phyloP scores from a whole-genome alignment of 1,140 invertebrate genomes.

The Condylostylus longicornis region DNA sequence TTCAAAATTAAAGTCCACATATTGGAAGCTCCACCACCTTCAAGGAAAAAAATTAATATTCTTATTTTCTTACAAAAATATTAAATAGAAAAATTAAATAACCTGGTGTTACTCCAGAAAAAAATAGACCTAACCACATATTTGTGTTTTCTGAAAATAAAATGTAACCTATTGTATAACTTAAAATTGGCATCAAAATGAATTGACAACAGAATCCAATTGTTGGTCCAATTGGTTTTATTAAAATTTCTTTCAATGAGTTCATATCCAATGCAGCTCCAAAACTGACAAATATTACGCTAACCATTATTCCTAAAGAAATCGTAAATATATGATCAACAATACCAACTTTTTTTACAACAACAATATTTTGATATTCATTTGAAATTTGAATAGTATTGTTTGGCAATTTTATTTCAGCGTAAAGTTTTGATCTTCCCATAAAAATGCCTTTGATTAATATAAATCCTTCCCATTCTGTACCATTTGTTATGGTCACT shows the following conservation, averaged over 20 bases:
- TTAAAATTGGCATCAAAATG: slow-evolving; percentile 72
- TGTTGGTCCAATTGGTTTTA: slow-evolving; percentile 51
- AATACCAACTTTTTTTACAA: slow-evolving; percentile 41
- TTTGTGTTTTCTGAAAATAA: slow-evolving; percentile 51
- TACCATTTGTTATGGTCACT: too few species aligned
- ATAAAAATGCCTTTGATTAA: slow-evolving; percentile 8
- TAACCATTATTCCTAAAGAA: slow-evolving; percentile 60
- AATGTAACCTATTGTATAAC: slow-evolving; percentile 51
- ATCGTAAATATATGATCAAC: slow-evolving; percentile 60
- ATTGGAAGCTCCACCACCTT: slow-evolving; percentile 81
- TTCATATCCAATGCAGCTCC: slow-evolving; percentile 74
- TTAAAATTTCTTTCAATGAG: slow-evolving; percentile 51
- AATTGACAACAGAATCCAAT: slow-evolving; percentile 74
- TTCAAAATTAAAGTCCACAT: slow-evolving; percentile 78
- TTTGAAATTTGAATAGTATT: slow-evolving; percentile 11
- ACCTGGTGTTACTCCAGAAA: slow-evolving; percentile 75
- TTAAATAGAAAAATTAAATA: too few species aligned
- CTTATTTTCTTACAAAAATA: too few species aligned
- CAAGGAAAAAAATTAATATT: too few species aligned
- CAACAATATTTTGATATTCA: slow-evolving; percentile 36
- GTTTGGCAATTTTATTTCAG: slow-evolving; percentile 5
- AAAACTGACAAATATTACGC: slow-evolving; percentile 80
- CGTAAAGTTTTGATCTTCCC: slow-evolving; percentile 8
- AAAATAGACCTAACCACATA: slow-evolving; percentile 72
- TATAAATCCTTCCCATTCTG: slow-evolving; percentile 26